phyloP scores from a whole-genome alignment of 2,888 invertebrate species.

The Pilophorus perplexus region DNA sequence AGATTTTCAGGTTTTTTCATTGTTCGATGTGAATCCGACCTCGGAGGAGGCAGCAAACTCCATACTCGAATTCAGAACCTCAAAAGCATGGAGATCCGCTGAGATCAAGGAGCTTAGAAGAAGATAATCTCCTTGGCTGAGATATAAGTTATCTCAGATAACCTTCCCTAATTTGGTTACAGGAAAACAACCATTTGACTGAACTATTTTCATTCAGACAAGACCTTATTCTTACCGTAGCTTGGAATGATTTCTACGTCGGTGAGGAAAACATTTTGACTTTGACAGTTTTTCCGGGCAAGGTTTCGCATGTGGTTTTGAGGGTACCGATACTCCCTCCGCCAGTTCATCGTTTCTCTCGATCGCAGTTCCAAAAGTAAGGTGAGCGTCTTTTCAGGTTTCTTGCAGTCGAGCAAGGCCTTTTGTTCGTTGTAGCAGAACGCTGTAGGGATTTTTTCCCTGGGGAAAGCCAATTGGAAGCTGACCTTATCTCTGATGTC shows the following conservation, averaged over 20 bases:
- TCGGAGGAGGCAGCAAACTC: no score
- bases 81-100: no score
- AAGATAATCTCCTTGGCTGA: no score
- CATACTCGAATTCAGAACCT: no score
- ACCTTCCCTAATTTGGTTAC: no score
- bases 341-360: slow-evolving; percentile 67
- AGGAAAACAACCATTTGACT: no score
- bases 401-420: slow-evolving; percentile 59
- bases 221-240: no score
- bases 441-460: slow-evolving; percentile 56
- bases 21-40: no score
- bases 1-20: no score
- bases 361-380: slow-evolving; percentile 61
- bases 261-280: slow-evolving; percentile 66
- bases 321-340: slow-evolving; percentile 74
- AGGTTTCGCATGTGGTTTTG: slow-evolving; percentile 86
- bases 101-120: no score
- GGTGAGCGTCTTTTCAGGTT: slow-evolving; percentile 64
- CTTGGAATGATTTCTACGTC: slow-evolving; percentile 88
- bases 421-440: slow-evolving; percentile 50
- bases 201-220: no score
- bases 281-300: slow-evolving; percentile 80
- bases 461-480: slow-evolving; percentile 72
- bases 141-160: no score
- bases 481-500: slow-evolving; percentile 70